Evolutionary conservation across 2,113 vertebrate genomes (phyloP).

Genomic region (Progne subis): DNA sequence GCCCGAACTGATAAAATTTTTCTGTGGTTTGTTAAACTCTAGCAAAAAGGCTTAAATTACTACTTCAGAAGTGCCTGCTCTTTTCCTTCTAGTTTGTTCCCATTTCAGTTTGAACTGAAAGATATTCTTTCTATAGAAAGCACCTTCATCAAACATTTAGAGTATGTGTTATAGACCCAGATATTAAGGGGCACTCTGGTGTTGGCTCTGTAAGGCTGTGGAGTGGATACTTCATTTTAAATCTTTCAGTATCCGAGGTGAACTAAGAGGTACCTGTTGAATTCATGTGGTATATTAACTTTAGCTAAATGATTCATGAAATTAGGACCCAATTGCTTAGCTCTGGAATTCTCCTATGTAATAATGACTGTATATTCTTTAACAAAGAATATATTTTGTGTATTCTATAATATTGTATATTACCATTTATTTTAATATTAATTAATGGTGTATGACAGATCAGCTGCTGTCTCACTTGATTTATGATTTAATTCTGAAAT

Average conservation of each 20-base stretch:
- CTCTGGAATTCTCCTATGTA: neutral
- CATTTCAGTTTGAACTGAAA: neutral
- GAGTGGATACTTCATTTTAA: neutral
- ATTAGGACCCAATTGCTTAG: neutral
- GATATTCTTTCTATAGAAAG: neutral
- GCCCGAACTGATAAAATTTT: neutral
- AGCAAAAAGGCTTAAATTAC: neutral
- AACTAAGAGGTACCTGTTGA: neutral
- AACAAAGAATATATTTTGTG: neutral
- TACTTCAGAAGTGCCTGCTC: neutral
- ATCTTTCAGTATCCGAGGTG: neutral
- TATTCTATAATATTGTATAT: neutral
- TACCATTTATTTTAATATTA: neutral
- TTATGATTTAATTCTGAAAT: neutral
- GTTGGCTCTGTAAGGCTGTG: neutral
- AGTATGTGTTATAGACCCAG: neutral
- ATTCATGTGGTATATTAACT: neutral
- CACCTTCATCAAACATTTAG: neutral
- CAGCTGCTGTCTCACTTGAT: neutral
- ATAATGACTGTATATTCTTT: neutral
- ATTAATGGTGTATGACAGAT: neutral
- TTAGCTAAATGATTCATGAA: neutral
- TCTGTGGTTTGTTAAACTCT: conserved; percentile 2
- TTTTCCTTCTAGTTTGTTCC: neutral
- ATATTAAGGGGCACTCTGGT: neutral